Evolutionary conservation across 1,140 invertebrate genomes (phyloP), one percentile per base, ranked within the genome.

Genomic region (Meloidogyne floridensis): DNA sequence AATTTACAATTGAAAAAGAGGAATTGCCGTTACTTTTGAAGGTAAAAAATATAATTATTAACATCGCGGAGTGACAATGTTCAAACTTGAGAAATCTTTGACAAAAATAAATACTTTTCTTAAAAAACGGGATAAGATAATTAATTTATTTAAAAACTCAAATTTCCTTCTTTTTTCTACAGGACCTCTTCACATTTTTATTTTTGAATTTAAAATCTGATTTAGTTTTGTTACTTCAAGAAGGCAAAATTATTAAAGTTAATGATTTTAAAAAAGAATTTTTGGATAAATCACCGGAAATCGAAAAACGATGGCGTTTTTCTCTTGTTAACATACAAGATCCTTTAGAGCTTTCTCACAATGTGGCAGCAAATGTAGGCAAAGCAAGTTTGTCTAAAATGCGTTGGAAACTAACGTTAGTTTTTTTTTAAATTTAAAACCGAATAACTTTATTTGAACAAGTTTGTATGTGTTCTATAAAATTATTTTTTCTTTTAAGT

Each of bases 341-440:
- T 72, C 84, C 84, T 18, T 11, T 86, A 15, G 84, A 86, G 65
- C 80, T 86, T 18, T 81, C 82, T 2, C 84, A 86, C 70, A 86
- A 86, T 75, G 82, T 86, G 13, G 65, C 82, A 15, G 71, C 85
- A 15, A 81, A 82, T 75, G 82, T 86, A 8, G 54, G 72, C 7
- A 79, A 81, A 11, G 13, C 10, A 10, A 42, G 65, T 72, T 20
- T 86, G 15, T 69, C 70, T 6, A 47, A 81, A 18, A 47, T 86
- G 75, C 51, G 85, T 10, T 71, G 80, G 56, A 83, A 77, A 70
- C 8, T 75, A 15, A 86, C 84, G 84, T 74, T 32, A 9, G 74
- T 72, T 59, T 13, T 82, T 9, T 56, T 47, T 15, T 20, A 77
- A 47, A 15, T 8, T 18, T 53, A 8, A 47, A 47, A 6, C 47